Evolutionary conservation across 92 coral and sea anemone genomes (phyloP), one percentile per base, ranked within the genome.

Genomic region (Zoanthus solanderi): DNA sequence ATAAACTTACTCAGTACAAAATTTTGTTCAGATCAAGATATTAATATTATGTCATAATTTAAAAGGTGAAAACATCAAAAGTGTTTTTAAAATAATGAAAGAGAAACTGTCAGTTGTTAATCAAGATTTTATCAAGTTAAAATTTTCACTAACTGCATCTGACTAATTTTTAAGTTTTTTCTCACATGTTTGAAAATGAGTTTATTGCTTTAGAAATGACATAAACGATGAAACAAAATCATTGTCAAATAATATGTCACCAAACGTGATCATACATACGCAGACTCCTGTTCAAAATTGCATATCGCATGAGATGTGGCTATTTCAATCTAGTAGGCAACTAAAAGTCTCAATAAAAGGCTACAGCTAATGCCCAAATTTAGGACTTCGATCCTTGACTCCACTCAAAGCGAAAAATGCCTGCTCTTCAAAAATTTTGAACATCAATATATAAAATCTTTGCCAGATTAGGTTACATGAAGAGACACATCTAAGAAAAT

Each of bases 381-480:
- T 63, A 63, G 30, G 69, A 23, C 30, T 63, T 5, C 42, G 37
- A 79, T 2, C 11, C 48, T 46, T 9, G 17, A 79, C 17, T 58
- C 18, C 10, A 57, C 71, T 79, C 48, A 29, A 79, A 79, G 37
- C 72, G 37, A 54, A 79, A 61, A 60, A 45, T 68, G 50, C 37
- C 37, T 47, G 18, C 50, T 72, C 48, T 14, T 77, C 79, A 31
- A 53, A 37, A 54, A 28, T 29, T 77, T 37, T 71, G 0, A 23
- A 23, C 23, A 13, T 60, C 84, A 60, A 60, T 79, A 79, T 44
- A 17, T 75, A 48, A 45, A 54, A 75, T 1, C n/a, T n/a, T n/a
- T 18, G 7, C 69, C 69, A n/a, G 28, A 16, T 63, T 63, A 6
- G 31, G 6, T 63, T 63, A 17, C 69, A 23, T 23, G 30, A 7